Conservation (phyloP, 2,888 invertebrate genomes). For the Meandrusa payeni region DNA sequence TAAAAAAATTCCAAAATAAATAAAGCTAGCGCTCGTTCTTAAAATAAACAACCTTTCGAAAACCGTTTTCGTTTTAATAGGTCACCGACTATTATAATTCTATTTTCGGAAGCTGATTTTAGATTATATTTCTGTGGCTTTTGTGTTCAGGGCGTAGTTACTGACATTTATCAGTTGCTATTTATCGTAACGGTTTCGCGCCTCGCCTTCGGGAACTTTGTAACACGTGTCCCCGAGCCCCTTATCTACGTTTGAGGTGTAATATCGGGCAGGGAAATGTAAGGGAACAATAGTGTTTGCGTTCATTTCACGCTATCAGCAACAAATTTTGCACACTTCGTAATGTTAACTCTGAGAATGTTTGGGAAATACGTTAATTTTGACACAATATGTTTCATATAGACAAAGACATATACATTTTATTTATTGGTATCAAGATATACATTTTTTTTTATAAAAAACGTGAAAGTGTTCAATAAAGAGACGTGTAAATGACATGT, state of each 20-base stretch:
- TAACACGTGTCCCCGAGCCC: slow-evolving; percentile 34
- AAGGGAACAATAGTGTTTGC: slow-evolving; percentile 16
- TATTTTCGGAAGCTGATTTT: slow-evolving; percentile 25
- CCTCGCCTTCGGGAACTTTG: slow-evolving; percentile 41
- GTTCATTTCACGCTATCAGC: slow-evolving; percentile 10
- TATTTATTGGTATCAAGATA: too few species aligned
- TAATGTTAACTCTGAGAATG: neutral
- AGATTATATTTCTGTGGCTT: slow-evolving; percentile 36
- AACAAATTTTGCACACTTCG: slow-evolving; percentile 9
- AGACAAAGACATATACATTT: too few species aligned
- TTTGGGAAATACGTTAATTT: too few species aligned
- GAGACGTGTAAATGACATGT: too few species aligned
- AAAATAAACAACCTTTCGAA: slow-evolving; percentile 6
- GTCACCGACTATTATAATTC: slow-evolving; percentile 4
- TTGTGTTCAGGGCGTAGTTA: slow-evolving; percentile 28
- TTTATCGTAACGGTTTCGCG: slow-evolving; percentile 52
- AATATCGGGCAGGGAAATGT: slow-evolving; percentile 23
- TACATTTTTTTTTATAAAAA: too few species aligned
- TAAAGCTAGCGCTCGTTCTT: too few species aligned
- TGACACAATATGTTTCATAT: too few species aligned
- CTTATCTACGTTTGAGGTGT: slow-evolving; percentile 22
- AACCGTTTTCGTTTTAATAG: slow-evolving; percentile 1
- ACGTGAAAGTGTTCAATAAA: too few species aligned
- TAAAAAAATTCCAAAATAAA: too few species aligned
- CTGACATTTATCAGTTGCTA: slow-evolving; percentile 43